phyloP scores from a whole-genome alignment of 2,797 vertebrate genomes.

The Trichosurus vulpecula region DNA sequence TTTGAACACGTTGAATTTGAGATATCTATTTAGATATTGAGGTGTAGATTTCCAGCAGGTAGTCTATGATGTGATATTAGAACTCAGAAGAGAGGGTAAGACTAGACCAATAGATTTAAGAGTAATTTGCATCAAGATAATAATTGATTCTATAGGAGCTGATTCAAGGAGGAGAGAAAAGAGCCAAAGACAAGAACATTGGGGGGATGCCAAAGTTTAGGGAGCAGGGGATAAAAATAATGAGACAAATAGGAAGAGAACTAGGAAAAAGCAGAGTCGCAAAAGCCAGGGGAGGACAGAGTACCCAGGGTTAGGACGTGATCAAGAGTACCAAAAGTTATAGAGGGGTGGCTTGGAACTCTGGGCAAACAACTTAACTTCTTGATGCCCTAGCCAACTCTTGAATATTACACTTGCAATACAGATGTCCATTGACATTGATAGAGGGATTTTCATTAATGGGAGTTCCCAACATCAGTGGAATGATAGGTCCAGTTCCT shows the following conservation, averaged over 20 bases:
- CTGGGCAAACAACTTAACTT: background rate
- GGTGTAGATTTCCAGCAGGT: background rate
- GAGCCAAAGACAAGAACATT: background rate
- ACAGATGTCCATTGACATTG: background rate
- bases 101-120: background rate
- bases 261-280: background rate
- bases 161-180: background rate
- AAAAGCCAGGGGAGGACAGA: background rate
- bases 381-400: background rate
- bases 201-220: background rate
- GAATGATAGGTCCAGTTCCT: background rate
- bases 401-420: background rate
- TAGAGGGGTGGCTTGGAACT: background rate
- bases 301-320: background rate
- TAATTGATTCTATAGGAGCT: background rate
- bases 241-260: background rate
- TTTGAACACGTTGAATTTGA: background rate
- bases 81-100: background rate
- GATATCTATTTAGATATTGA: background rate
- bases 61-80: background rate
- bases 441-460: background rate
- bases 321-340: background rate
- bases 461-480: background rate
- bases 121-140: background rate
- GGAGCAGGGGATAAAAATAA: background rate